Evolutionary conservation across 2,797 vertebrate species (phyloP).

Genomic region (Buphagus erythrorhynchus): DNA sequence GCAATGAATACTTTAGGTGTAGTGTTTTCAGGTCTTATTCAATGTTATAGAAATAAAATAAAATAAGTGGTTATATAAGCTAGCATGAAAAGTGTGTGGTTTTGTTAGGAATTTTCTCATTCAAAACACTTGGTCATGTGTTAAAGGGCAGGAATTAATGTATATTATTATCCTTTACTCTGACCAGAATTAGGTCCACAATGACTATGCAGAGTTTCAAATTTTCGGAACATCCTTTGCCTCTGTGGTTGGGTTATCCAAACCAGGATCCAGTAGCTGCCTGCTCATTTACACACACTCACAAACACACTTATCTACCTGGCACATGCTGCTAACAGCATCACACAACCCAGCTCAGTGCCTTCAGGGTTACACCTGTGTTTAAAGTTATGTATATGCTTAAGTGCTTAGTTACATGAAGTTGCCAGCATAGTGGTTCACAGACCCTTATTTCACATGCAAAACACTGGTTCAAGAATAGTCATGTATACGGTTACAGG

Average conservation of each 20-base stretch:
- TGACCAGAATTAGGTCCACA: not conserved
- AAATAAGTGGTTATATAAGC: not conserved
- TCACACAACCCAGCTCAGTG: not conserved
- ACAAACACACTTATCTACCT: not conserved
- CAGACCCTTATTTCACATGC: not conserved
- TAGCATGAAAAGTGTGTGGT: not conserved
- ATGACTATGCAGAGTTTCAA: not conserved
- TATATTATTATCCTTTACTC: not conserved
- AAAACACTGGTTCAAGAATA: not conserved
- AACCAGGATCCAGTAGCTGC: not conserved
- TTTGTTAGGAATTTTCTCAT: not conserved
- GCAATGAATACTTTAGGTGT: not conserved
- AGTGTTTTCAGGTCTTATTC: not conserved
- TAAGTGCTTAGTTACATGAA: not conserved
- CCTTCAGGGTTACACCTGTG: not conserved
- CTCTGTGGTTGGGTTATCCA: not conserved
- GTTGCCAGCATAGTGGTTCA: not conserved
- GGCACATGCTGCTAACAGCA: not conserved
- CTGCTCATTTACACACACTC: not conserved
- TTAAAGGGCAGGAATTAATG: not conserved
- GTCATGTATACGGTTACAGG: not conserved
- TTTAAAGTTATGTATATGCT: not conserved
- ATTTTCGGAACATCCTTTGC: not conserved
- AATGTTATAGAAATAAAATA: not conserved
- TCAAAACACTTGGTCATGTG: not conserved